Conservation (phyloP, 2,888 invertebrate species). For the Drosophila austrosaltans region DNA sequence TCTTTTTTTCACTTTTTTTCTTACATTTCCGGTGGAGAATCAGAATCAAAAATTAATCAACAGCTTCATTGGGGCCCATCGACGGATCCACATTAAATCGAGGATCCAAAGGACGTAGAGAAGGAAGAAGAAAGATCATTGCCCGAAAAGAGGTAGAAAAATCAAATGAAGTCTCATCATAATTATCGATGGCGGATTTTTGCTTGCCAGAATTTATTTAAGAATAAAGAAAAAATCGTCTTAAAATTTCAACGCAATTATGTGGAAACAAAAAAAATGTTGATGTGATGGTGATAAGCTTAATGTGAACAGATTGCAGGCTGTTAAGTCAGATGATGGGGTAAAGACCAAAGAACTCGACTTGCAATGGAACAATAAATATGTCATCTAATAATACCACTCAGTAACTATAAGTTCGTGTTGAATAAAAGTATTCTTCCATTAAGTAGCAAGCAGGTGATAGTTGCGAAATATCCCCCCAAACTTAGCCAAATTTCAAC, state of each 20-base stretch:
- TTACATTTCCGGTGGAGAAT: constrained; percentile 73
- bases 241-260: constrained; percentile 52
- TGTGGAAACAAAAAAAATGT: constrained; percentile 21
- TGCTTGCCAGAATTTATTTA: constrained; percentile 52
- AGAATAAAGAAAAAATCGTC: constrained; percentile 32
- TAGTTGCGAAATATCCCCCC: no score
- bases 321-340: not conserved
- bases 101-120: constrained; percentile 39
- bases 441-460: no score
- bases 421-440: not conserved
- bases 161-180: constrained; percentile 59
- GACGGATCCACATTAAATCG: constrained; percentile 35
- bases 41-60: constrained; percentile 70
- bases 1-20: constrained; percentile 52
- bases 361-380: not conserved
- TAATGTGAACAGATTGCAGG: constrained; percentile 4
- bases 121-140: constrained; percentile 29
- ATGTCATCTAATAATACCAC: not conserved
- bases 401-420: not conserved
- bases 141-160: constrained; percentile 18
- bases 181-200: constrained; percentile 62
- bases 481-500: no score
- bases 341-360: not conserved
- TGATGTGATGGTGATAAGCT: constrained; percentile 1
- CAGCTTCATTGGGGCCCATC: constrained; percentile 71